phyloP scores from a whole-genome alignment of 2,888 invertebrate species.

The Acronicta alni region DNA sequence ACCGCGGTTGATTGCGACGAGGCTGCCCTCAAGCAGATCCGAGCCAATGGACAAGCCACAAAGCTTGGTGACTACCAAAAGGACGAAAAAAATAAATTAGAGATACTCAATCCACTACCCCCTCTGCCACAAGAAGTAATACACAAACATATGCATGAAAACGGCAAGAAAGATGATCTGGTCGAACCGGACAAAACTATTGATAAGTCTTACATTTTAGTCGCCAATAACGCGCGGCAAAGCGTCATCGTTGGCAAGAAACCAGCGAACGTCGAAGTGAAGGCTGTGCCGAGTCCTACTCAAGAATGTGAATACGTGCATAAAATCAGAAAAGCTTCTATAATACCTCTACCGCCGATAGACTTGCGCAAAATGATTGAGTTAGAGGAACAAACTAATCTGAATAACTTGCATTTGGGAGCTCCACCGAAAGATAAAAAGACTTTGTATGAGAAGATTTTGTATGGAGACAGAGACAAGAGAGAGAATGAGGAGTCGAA shows the following conservation, averaged over 20 bases:
- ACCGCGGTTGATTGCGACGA: conserved; percentile 77
- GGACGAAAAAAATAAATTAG: conserved; percentile 72
- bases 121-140: conserved; percentile 77
- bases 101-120: conserved; percentile 78
- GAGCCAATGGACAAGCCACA: conserved; percentile 39
- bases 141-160: conserved; percentile 70
- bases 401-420: conserved; percentile 68
- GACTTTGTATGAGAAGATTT: conserved; percentile 83
- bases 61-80: conserved; percentile 42
- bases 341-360: conserved; percentile 79
- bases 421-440: conserved; percentile 79
- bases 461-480: conserved; percentile 73
- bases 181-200: conserved; percentile 33
- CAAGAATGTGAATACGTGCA: conserved; percentile 80
- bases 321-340: conserved; percentile 81
- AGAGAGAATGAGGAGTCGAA: conserved; percentile 63
- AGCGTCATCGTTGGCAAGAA: conserved; percentile 84
- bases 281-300: conserved; percentile 56
- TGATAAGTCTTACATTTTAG: conserved; percentile 79
- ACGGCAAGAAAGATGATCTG: conserved; percentile 33
- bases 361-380: conserved; percentile 79
- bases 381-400: conserved; percentile 66
- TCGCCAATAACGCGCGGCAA: conserved; percentile 83
- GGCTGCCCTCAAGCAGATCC: conserved; percentile 67
- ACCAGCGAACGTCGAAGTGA: conserved; percentile 59